These are phyloP conservation scores for Crotophaga sulcirostris DNA, from an alignment of 2,113 vertebrate genomes.

Conservation along the genomic window DNA sequence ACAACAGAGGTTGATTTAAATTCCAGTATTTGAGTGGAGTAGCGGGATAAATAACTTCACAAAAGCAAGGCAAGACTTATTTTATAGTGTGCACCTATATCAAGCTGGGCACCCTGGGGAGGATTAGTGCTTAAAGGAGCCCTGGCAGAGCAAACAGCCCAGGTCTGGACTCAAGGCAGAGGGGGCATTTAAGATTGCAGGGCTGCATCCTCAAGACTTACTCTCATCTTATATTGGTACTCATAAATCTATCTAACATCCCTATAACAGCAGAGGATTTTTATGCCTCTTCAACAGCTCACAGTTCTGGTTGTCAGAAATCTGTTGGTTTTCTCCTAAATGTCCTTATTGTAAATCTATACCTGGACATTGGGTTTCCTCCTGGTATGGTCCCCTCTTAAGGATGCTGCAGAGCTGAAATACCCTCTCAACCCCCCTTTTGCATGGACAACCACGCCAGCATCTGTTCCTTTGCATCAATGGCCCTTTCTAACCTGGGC, in stretches of 20 bases:
- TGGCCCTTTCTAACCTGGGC: neutral
- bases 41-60: neutral
- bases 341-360: neutral
- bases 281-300: neutral
- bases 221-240: neutral
- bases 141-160: neutral
- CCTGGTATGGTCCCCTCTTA: neutral
- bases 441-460: neutral
- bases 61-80: neutral
- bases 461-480: neutral
- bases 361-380: neutral
- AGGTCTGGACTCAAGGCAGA: neutral
- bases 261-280: neutral
- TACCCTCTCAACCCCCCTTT: rapidly evolving
- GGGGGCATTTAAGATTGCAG: neutral
- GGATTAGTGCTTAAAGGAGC: neutral
- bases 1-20: neutral
- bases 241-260: neutral
- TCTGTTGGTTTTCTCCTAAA: neutral
- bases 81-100: neutral
- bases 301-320: neutral
- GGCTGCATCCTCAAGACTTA: neutral
- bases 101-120: neutral
- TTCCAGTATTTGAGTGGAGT: neutral
- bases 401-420: neutral